Base-by-base conservation (phyloP, 1,140 invertebrate species). In the Calephelis nemesis region DNA sequence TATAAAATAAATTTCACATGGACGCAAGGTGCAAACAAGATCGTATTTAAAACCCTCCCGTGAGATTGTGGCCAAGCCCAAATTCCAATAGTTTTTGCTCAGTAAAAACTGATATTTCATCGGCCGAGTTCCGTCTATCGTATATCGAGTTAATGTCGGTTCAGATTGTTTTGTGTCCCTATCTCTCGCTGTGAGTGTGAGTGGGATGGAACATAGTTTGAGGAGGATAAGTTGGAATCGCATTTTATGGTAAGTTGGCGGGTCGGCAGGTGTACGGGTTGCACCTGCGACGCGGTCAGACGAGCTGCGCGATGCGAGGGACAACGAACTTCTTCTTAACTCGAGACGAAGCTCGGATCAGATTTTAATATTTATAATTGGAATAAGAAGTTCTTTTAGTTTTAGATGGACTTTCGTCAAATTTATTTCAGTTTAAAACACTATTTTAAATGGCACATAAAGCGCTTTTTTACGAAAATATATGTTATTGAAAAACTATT, bases 81-180 rank as follows among this genome's bases (percentile, higher is more conserved):
- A 87, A 90, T 90, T 87, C 88, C 87, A 72, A 88, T 87, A 91
- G 88, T 91, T 89, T 91, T 91, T 91, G 86, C 88, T 76, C 80
- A 71, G 83, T 88, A 89, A 91, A 91, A 91, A 88, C 81, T 86
- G 87, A 89, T 89, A 88, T 86, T 88, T 84, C 82, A 78, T 85
- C 82, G 85, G 73, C 82, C 77, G 81, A 78, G 80, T 83, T 85
- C 81, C 73, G 79, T 79, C 75, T 72, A 60, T 73, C 76, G 79
- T 85, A 86, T 85, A 88, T 86, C 82, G 83, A 89, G 87, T 84
- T 87, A 85, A 87, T 85, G 82, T 81, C 80, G 79, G 83, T 45
- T 9, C 42, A 45, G 89, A 88, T 87, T 83, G 85, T 74, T 60
- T 60, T 64, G 65, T 62, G 68, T 86, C 81, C 75, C 76, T 75